A percentile compares a stretch with the other conserved stretches of the same genome.
phyloP scores from a whole-genome alignment of 1,140 invertebrate genomes.

The Polypedilum pembai region DNA sequence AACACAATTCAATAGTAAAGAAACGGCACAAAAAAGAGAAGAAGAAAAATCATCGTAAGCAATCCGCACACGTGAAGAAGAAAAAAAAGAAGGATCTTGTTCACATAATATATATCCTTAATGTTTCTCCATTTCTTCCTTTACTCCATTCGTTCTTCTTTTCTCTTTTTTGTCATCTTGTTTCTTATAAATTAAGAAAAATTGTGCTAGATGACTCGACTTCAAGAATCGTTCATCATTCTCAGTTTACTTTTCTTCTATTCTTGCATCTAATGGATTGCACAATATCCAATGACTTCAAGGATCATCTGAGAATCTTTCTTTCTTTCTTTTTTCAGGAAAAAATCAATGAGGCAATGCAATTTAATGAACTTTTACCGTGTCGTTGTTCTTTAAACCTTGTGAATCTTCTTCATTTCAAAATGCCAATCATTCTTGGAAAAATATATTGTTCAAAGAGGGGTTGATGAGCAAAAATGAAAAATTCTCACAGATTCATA shows the following conservation, averaged over 20 bases:
- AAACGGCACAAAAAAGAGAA: neutral
- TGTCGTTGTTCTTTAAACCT: neutral
- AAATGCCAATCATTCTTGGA: constrained; percentile 14
- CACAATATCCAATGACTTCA: constrained; percentile 7
- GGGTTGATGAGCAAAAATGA: constrained; percentile 6
- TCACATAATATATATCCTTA: neutral
- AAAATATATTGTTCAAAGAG: neutral
- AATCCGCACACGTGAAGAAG: constrained; percentile 25
- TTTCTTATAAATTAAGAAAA: neutral
- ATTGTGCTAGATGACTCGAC: neutral
- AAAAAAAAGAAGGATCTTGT: constrained; percentile 5
- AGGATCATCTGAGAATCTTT: constrained; percentile 7
- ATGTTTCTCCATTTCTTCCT: constrained; percentile 12
- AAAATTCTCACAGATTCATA: constrained; percentile 3
- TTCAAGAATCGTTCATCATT: constrained; percentile 17
- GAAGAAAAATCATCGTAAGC: neutral
- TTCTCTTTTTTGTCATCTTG: neutral
- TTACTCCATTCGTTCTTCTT: constrained; percentile 24
- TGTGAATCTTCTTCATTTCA: constrained; percentile 5
- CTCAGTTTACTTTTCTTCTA: constrained; percentile 11
- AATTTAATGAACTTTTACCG: constrained; percentile 23
- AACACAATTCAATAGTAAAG: neutral
- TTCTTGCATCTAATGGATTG: constrained; percentile 8
- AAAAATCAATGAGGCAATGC: constrained; percentile 23
- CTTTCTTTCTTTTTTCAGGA: neutral